phyloP scores from a whole-genome alignment of 2,888 invertebrate species.

The Tipula vernalis region DNA sequence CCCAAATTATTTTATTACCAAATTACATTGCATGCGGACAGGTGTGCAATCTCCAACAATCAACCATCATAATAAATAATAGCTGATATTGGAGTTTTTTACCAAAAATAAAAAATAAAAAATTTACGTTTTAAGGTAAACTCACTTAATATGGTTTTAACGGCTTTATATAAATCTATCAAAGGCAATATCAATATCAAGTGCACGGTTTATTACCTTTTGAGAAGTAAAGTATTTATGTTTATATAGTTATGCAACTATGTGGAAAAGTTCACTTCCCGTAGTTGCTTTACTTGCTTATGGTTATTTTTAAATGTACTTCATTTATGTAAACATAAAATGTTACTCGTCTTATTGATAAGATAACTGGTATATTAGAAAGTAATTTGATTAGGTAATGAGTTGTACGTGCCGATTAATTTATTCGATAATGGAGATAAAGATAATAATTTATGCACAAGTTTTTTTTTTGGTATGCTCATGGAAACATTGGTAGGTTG shows the following conservation, averaged over 20 bases:
- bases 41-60: not conserved
- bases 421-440: not conserved
- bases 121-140: not conserved
- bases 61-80: not conserved
- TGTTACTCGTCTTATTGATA: not conserved
- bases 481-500: not conserved
- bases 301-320: too few relatives aligned
- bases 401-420: not conserved
- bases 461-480: not conserved
- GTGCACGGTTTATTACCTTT: not conserved
- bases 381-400: not conserved
- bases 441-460: not conserved
- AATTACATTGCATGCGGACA: not conserved
- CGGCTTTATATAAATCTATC: not conserved
- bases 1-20: not conserved
- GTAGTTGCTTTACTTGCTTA: too few relatives aligned
- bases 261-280: not conserved
- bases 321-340: not conserved
- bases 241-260: not conserved
- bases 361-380: not conserved
- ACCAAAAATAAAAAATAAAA: not conserved
- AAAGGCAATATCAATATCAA: not conserved
- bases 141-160: not conserved
- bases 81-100: not conserved
- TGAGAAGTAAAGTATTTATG: not conserved